Percentiles rank a stretch among this genome's conserved stretches.
Evolutionary conservation across 2,888 invertebrate genomes (phyloP).

Genomic region (Dasypogon diadema): DNA sequence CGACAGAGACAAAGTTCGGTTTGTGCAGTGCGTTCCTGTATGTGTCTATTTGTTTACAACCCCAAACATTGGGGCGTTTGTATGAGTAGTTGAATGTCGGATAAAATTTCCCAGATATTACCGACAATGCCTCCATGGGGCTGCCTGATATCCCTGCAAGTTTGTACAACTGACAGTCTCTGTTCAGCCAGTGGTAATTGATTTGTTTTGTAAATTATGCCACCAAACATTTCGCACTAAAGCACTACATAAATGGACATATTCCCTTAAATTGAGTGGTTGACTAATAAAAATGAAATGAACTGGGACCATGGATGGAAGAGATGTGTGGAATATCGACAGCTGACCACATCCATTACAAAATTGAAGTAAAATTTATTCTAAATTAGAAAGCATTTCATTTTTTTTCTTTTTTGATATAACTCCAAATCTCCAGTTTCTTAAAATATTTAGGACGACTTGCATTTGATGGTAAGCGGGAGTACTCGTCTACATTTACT

Average conservation of each 20-base stretch:
- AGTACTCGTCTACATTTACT: neutral
- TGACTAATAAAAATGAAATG: neutral
- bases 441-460: no score
- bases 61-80: conserved; percentile 21
- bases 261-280: conserved; percentile 24
- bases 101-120: conserved; percentile 36
- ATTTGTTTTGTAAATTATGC: conserved; percentile 46
- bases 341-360: no score
- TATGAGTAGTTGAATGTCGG: conserved; percentile 10
- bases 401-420: no score
- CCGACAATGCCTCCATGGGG: neutral
- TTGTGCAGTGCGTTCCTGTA: conserved; percentile 13
- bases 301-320: no score
- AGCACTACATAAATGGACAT: conserved; percentile 15
- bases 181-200: conserved; percentile 42
- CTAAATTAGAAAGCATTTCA: no score
- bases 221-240: no score
- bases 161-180: conserved; percentile 20
- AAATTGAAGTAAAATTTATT: no score
- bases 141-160: conserved; percentile 1
- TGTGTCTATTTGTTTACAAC: conserved; percentile 15
- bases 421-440: no score
- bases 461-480: neutral
- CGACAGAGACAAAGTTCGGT: conserved; percentile 44
- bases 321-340: no score